Base-by-base conservation (phyloP, 2,797 vertebrate genomes). In the Pantherophis vulpinus region DNA sequence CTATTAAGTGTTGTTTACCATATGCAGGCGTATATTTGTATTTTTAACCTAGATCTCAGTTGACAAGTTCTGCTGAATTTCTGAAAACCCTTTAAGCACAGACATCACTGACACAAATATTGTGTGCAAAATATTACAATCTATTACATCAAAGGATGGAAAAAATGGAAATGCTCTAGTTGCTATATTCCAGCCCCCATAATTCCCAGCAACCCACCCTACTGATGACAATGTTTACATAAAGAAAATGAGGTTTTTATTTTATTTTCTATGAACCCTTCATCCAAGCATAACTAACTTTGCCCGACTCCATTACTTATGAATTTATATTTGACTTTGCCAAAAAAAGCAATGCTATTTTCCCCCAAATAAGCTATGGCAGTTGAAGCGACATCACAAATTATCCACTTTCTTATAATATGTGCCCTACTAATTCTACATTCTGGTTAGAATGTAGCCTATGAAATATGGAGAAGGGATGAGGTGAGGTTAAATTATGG, bases 41-140 rank as follows among this genome's bases (percentile, higher is more conserved):
- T 12, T 83, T 83, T 8, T 56, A 87, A 32, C 25, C 42, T 23
- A 4, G 20, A 89, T 54, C 32, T 32, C 23, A 59, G 58, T 47
- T 91, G 88, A 4, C 91, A 92, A 94, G 86, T 14, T 86, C 70
- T 87, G 5, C 88, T 88, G 55, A 47, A 47, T 89, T 5, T 74
- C 3, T 20, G 89, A 87, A 92, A 92, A 87, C 25, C 51, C 93
- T 86, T 88, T 2, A 55, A 54, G 86, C n/a, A 10, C 83, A 18
- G 12, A 32, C 47, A 90, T 88, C 87, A 12, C 90, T 91, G 55
- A 93, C 47, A 83, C 16, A 56, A 74, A 93, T 92, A 93, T 88
- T 88, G 27, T 25, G 12, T 59, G 61, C 20, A 61, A 25, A 55
- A 66, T 20, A 18, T 60, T 37, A 60, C 12, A 29, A 51, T 61